These are phyloP conservation scores for Netta rufina DNA, from an alignment of 2,797 vertebrate genomes.

Conservation along the genomic window DNA sequence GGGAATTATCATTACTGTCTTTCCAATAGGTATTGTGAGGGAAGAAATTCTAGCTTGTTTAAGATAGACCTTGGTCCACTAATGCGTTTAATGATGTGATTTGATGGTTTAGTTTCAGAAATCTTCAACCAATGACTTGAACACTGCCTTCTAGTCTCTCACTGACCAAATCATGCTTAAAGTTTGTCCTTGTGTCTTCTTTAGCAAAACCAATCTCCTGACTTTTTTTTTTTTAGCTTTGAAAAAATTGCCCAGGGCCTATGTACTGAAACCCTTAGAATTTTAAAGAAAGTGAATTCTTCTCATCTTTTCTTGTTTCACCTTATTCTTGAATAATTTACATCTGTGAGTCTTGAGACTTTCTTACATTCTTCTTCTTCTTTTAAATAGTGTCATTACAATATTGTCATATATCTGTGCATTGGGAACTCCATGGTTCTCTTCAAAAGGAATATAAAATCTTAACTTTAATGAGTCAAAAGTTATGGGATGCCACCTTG, in stretches of 20 bases:
- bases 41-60: background rate
- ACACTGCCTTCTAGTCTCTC: background rate
- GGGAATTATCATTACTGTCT: background rate
- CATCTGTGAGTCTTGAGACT: constrained; percentile 11
- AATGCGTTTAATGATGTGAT: background rate
- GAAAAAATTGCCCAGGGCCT: constrained; percentile 19
- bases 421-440: background rate
- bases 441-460: constrained; percentile 45
- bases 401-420: constrained; percentile 12
- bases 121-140: background rate
- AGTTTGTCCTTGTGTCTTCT: constrained; percentile 19
- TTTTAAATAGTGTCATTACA: constrained; percentile 54
- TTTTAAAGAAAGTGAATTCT: constrained; percentile 48
- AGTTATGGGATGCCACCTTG: background rate
- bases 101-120: background rate
- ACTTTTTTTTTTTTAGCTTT: background rate
- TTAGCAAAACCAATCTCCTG: constrained; percentile 23
- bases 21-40: rapidly evolving
- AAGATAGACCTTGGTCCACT: background rate
- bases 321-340: constrained; percentile 66
- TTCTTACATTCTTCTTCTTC: background rate
- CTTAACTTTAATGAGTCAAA: background rate
- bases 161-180: background rate
- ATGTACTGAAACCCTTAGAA: constrained; percentile 23
- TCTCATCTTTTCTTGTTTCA: constrained; percentile 60